These are phyloP conservation scores for Chalcis sispes DNA, from an alignment of 2,888 invertebrate species.

Conservation along the genomic window DNA sequence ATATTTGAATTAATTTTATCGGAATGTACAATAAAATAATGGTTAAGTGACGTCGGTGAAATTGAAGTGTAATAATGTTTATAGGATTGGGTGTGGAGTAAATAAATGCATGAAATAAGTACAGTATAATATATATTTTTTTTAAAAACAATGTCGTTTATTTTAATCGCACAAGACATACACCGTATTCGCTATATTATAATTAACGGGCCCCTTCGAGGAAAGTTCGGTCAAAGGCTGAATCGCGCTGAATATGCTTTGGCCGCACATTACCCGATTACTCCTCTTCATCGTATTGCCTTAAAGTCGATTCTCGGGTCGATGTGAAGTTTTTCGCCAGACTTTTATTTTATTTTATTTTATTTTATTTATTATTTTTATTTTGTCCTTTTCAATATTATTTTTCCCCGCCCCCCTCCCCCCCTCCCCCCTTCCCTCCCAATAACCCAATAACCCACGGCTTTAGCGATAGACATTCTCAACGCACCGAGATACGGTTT, in stretches of 20 bases:
- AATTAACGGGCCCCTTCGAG: conserved; percentile 69
- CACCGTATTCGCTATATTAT: conserved; percentile 75
- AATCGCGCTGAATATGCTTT: conserved; percentile 60
- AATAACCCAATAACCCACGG: neutral
- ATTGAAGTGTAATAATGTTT: too few species aligned
- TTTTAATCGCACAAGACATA: conserved; percentile 77
- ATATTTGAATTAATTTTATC: too few species aligned
- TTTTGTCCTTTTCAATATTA: too few species aligned
- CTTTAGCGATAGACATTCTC: conserved; percentile 50
- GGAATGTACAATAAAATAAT: too few species aligned
- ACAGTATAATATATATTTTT: conserved; percentile 61
- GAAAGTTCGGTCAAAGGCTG: conserved; percentile 64
- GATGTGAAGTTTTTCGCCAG: conserved; percentile 60
- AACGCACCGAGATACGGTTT: conserved; percentile 68
- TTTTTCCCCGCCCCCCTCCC: neutral
- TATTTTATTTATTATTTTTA: neutral
- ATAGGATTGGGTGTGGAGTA: neutral
- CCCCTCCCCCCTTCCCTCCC: neutral
- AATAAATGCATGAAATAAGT: conserved; percentile 12
- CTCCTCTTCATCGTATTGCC: conserved; percentile 71
- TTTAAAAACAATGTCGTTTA: conserved; percentile 76
- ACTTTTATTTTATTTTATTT: neutral
- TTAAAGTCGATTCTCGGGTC: conserved; percentile 72
- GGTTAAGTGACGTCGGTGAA: too few species aligned
- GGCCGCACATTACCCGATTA: conserved; percentile 63